phyloP scores from a whole-genome alignment of 2,113 vertebrate genomes.

The Haemorhous mexicanus region DNA sequence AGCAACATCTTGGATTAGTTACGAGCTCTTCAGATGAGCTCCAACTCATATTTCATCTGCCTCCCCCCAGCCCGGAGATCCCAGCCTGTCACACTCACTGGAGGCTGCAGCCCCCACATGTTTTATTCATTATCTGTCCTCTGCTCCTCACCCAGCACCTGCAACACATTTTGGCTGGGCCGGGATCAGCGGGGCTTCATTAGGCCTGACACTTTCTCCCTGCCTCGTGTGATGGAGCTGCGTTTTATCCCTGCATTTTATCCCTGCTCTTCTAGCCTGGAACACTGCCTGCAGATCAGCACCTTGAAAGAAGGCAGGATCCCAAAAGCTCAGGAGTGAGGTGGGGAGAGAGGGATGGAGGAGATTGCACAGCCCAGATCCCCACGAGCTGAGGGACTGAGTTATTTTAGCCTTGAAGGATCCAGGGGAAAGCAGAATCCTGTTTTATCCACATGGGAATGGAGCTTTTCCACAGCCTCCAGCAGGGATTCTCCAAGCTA shows the following conservation, averaged over 20 bases:
- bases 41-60: conserved; percentile 72
- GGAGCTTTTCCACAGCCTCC: neutral
- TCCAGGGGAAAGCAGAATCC: neutral
- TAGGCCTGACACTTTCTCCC: conserved; percentile 44
- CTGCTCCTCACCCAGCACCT: conserved; percentile 68
- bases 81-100: conserved; percentile 64
- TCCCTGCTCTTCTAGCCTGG: neutral
- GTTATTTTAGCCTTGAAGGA: neutral
- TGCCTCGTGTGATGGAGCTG: neutral
- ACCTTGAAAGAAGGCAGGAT: neutral
- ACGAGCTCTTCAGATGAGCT: conserved; percentile 65
- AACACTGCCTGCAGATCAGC: neutral
- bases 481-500: neutral
- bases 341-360: neutral
- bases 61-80: conserved; percentile 31
- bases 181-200: neutral
- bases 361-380: neutral
- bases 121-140: conserved; percentile 75
- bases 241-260: neutral
- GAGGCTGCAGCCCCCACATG: conserved; percentile 50
- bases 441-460: neutral
- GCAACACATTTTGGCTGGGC: conserved; percentile 53
- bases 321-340: neutral
- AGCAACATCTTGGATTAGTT: conserved; percentile 72
- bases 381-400: fast-evolving